These are phyloP conservation scores for Eupleurogrammus muticus DNA, from an alignment of 2,797 vertebrate genomes.

Conservation along the genomic window DNA sequence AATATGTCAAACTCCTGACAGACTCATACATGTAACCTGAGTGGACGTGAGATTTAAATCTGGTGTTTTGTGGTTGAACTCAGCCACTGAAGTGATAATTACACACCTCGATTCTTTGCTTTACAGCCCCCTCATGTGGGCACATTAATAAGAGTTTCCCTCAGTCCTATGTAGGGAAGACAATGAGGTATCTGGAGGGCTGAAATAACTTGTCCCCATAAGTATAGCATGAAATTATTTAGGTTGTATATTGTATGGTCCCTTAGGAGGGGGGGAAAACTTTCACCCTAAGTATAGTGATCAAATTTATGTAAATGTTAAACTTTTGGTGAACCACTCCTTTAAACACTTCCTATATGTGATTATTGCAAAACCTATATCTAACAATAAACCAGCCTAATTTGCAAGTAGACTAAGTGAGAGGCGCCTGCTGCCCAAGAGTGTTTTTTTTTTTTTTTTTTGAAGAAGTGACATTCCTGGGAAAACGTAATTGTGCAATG, in stretches of 20 bases:
- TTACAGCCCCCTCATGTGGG: conserved; percentile 65
- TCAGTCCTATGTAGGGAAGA: too few relatives aligned
- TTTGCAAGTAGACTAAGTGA: conserved; percentile 10
- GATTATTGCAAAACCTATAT: neutral
- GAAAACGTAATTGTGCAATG: conserved; percentile 42
- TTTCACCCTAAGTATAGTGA: neutral
- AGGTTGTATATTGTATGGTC: too few relatives aligned
- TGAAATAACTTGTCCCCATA: neutral
- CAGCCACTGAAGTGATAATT: neutral
- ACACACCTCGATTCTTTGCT: neutral
- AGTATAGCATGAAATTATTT: neutral
- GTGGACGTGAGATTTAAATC: neutral
- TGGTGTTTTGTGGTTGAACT: neutral
- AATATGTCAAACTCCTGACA: neutral
- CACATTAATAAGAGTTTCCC: neutral
- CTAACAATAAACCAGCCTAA: conserved; percentile 15
- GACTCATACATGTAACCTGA: neutral
- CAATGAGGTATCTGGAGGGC: neutral
- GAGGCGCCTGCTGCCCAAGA: neutral
- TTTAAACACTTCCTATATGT: neutral
- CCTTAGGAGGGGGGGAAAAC: too few relatives aligned
- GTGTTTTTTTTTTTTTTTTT: conserved; percentile 29
- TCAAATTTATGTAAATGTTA: neutral
- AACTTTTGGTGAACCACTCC: neutral
- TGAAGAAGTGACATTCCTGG: conserved; percentile 8